These are phyloP conservation scores for Axea sp. DNA, from an alignment of 2,888 invertebrate genomes.

Conservation along the genomic window DNA sequence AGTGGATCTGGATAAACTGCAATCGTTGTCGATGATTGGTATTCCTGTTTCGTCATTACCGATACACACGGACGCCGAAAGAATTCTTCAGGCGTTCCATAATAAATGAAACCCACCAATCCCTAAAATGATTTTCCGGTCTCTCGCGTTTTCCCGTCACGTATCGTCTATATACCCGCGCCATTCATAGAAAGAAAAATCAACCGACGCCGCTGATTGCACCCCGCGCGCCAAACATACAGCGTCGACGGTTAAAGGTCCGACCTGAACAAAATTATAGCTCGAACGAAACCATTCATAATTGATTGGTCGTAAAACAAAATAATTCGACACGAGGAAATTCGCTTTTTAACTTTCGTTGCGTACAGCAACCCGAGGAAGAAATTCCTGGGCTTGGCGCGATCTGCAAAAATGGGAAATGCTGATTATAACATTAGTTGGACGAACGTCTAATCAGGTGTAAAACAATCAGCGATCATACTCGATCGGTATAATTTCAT, in stretches of 20 bases:
- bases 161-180: slow-evolving; percentile 40
- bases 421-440: too few species aligned
- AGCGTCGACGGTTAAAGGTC: slow-evolving; percentile 10
- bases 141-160: slow-evolving; percentile 55
- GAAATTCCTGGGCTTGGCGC: too few species aligned
- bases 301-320: too few species aligned
- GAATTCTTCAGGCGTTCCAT: slow-evolving; percentile 49
- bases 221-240: slow-evolving; percentile 26
- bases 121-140: slow-evolving; percentile 58
- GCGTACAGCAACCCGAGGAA: too few species aligned
- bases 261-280: slow-evolving; percentile 12
- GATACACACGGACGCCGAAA: slow-evolving; percentile 28
- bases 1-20: slow-evolving; percentile 29
- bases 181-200: slow-evolving; percentile 53
- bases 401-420: too few species aligned
- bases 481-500: too few species aligned
- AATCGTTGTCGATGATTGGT: slow-evolving; percentile 44
- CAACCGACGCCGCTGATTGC: slow-evolving; percentile 49
- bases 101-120: slow-evolving; percentile 61
- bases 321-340: too few species aligned
- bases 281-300: too few species aligned
- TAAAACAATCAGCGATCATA: too few species aligned
- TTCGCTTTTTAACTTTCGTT: too few species aligned
- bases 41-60: slow-evolving; percentile 59
- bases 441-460: too few species aligned